Conservation (phyloP, 2,888 invertebrate genomes). For the Auanema freiburgensis region DNA sequence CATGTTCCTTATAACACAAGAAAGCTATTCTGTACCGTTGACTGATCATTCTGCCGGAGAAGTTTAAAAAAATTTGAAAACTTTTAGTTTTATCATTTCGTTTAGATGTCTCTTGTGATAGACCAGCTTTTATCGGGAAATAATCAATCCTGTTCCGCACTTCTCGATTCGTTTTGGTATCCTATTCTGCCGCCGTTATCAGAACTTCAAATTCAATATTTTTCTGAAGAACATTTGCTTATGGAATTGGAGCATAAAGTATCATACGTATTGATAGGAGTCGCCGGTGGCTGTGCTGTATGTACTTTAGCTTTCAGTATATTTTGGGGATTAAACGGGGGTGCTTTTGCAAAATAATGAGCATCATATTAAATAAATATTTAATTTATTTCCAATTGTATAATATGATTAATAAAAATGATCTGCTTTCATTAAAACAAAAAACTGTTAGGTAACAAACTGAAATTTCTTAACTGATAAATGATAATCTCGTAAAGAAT, state of each 20-base stretch:
- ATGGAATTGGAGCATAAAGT: constrained; percentile 25
- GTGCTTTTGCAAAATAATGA: constrained; percentile 34
- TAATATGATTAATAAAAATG: no score
- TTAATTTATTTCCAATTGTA: no score
- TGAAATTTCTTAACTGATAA: no score
- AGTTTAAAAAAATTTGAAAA: constrained; percentile 9
- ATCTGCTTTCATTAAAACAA: no score
- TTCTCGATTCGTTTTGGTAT: constrained; percentile 30
- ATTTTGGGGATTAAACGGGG: constrained; percentile 52
- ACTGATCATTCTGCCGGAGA: constrained; percentile 25
- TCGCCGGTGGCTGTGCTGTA: constrained; percentile 44
- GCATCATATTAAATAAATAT: no score
- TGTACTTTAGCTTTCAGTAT: constrained; percentile 45
- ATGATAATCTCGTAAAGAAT: no score
- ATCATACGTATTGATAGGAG: constrained; percentile 37
- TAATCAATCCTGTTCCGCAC: constrained; percentile 25
- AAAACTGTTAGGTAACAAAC: no score
- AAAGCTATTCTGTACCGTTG: constrained; percentile 29
- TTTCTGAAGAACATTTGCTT: constrained; percentile 29
- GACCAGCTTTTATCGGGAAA: constrained; percentile 12
- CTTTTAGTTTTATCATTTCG: not conserved
- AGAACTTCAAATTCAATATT: constrained; percentile 39
- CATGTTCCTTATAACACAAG: constrained; percentile 28
- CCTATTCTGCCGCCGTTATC: constrained; percentile 35
- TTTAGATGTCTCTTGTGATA: constrained; percentile 5